These are phyloP conservation scores for Psilopsiagon aymara DNA, from an alignment of 2,113 vertebrate genomes.

Conservation along the genomic window DNA sequence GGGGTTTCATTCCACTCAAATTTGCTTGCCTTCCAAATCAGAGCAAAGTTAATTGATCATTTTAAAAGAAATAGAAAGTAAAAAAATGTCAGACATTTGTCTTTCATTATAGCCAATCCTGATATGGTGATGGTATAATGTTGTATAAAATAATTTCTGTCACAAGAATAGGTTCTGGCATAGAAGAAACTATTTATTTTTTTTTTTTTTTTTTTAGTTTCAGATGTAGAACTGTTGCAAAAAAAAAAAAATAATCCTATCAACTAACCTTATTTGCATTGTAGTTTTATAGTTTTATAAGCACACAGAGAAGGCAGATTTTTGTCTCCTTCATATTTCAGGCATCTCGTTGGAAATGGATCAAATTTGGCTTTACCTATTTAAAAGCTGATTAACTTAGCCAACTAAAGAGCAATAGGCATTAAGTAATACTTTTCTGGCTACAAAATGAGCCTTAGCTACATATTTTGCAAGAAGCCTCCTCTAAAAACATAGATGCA, in stretches of 20 bases:
- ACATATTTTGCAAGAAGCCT: neutral
- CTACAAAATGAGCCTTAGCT: neutral
- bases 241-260: neutral
- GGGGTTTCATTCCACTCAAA: neutral
- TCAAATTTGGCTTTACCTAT: neutral
- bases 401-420: neutral
- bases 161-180: neutral
- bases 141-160: neutral
- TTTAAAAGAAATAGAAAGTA: neutral
- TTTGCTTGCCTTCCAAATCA: neutral
- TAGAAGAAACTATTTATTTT: neutral
- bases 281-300: neutral
- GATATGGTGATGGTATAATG: neutral
- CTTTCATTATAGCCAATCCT: neutral
- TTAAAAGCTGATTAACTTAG: neutral
- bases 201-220: neutral
- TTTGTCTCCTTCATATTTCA: neutral
- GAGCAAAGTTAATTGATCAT: neutral
- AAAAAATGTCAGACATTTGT: neutral
- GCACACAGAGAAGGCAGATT: neutral
- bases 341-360: neutral
- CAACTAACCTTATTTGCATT: neutral
- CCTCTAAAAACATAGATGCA: neutral
- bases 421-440: neutral
- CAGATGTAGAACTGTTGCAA: neutral